Conservation (phyloP, 2,113 vertebrate genomes). For the Microcebus tavaratra region DNA sequence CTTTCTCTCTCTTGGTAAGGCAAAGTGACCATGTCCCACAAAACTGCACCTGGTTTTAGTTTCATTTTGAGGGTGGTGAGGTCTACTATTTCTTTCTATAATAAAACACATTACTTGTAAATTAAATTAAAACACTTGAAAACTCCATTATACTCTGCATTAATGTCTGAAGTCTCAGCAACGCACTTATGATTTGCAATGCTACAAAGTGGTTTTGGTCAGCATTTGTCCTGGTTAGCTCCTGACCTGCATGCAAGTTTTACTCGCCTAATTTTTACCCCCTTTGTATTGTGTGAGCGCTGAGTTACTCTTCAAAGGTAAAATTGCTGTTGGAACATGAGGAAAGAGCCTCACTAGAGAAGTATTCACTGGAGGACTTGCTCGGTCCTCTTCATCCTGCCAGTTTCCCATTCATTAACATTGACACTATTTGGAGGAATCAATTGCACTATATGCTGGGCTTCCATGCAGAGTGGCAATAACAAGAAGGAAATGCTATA, state of each 20-base stretch:
- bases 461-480: background rate
- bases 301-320: background rate
- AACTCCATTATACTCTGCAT: background rate
- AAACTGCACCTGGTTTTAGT: background rate
- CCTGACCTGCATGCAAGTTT: background rate
- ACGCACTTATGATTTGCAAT: background rate
- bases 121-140: background rate
- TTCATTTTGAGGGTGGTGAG: background rate
- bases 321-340: background rate
- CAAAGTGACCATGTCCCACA: background rate
- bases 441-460: background rate
- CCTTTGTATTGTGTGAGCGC: background rate
- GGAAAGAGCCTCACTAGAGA: background rate
- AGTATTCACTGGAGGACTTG: background rate
- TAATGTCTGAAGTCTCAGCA: background rate
- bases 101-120: background rate
- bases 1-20: constrained; percentile 1
- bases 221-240: background rate
- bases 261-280: background rate
- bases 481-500: background rate
- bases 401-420: background rate
- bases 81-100: background rate
- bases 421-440: background rate
- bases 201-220: background rate
- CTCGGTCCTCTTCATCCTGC: background rate